Base-by-base conservation (phyloP, 1,140 invertebrate species). In the Ceratina australensis region DNA sequence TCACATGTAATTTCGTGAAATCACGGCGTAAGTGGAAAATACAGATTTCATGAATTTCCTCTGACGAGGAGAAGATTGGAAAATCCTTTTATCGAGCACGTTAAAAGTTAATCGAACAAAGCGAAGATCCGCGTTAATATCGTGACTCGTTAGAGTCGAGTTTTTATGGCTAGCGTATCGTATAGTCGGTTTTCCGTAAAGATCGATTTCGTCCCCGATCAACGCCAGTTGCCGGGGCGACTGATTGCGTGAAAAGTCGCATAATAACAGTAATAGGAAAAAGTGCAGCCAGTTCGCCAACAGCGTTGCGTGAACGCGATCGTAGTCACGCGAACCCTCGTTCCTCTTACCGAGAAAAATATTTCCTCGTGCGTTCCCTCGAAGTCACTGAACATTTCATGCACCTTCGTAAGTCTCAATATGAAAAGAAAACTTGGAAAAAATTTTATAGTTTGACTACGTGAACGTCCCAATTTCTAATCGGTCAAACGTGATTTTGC, bases 221-320 rank as follows among this genome's bases (percentile, higher is more conserved):
- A 42, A 63, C 72, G 69, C n/a, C 24, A 52, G 72, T 18, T 28
- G 49, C 5, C 54, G 71, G 22, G 42, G 50, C 59, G 60, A 79
- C 65, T 60, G 33, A 71, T 20, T 74, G 65, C 64, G 73, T 42
- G 67, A 80, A 54, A 72, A 68, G 49, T 50, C 72, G 81, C 72
- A 76, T 80, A 80, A 80, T 83, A 77, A 77, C 56, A 20, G 26
- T 69, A 83, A 80, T 68, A 54, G 59, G 2, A 60, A 80, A 83
- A 80, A 69, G 80, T 77, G 50, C 68, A 54, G 69, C 18, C 52
- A 16, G 33, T 42, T 16, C 64, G 49, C 59, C 56, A 59, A 60
- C 28, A 59, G 59, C 61, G 33, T 84, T 77, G 82, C 82, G 78
- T 84, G 82, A 65, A 15, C 24, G 49, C 28, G 67, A 49, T 61